These are phyloP conservation scores for Poeciliopsis paucimaculata DNA, from an alignment of 2,797 vertebrate genomes.

Conservation along the genomic window DNA sequence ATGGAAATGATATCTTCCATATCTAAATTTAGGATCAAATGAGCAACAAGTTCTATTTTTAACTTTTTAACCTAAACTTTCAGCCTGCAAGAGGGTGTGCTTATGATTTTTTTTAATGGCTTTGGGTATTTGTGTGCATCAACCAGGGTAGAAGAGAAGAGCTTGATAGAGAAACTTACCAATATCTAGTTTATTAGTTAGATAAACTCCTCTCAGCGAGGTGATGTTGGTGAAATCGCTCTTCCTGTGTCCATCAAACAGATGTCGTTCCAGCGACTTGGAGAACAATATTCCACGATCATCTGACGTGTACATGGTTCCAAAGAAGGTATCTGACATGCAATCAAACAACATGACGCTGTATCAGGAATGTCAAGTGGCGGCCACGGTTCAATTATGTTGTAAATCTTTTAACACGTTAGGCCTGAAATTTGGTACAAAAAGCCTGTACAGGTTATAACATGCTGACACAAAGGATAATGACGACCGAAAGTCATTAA, in stretches of 20 bases:
- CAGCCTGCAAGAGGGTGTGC: background rate
- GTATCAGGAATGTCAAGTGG: background rate
- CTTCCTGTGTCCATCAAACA: constrained; percentile 82
- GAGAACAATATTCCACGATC: constrained; percentile 84
- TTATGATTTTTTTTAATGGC: background rate
- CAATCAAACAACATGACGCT: constrained; percentile 8
- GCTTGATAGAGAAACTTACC: constrained; percentile 56
- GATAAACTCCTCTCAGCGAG: constrained; percentile 83
- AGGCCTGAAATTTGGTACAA: background rate
- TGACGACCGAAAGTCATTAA: constrained; percentile 14
- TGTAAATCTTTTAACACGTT: background rate
- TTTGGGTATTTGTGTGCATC: background rate
- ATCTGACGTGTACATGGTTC: constrained; percentile 86
- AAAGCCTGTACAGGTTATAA: background rate
- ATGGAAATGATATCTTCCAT: background rate
- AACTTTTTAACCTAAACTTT: background rate
- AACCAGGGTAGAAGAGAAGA: background rate
- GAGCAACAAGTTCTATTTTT: background rate
- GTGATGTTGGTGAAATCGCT: constrained; percentile 86
- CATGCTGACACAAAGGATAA: constrained; percentile 13
- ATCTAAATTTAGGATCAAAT: background rate
- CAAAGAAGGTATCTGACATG: constrained; percentile 80
- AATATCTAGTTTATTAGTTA: constrained; percentile 81
- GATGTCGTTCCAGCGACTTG: constrained; percentile 83
- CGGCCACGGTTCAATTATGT: background rate